Conservation (phyloP, 1,140 invertebrate species). For the Elymnias hypermnestra region DNA sequence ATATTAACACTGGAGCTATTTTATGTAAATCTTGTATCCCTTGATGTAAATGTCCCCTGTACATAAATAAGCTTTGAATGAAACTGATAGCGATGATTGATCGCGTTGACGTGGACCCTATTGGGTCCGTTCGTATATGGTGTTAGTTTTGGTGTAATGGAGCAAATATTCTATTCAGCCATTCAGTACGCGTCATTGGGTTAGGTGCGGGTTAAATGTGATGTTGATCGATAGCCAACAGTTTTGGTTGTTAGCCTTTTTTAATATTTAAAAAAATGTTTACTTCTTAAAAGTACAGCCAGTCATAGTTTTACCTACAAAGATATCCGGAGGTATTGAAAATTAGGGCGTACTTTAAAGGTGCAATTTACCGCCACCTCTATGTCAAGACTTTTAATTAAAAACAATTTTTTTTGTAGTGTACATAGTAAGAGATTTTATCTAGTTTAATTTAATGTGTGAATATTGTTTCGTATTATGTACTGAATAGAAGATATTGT, state of each 20-base stretch:
- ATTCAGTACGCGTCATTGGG: slow-evolving; percentile 6
- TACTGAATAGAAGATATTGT: too few species aligned
- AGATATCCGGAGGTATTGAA: too few species aligned
- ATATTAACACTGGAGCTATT: neutral
- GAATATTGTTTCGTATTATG: too few species aligned
- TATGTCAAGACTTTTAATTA: too few species aligned
- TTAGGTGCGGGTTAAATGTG: slow-evolving; percentile 6
- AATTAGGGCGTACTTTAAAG: too few species aligned
- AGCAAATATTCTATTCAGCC: slow-evolving; percentile 11
- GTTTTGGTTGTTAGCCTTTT: neutral
- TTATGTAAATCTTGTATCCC: slow-evolving; percentile 21
- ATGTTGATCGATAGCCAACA: neutral
- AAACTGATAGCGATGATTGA: slow-evolving; percentile 49
- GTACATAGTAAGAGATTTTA: too few species aligned
- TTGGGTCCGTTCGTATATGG: slow-evolving; percentile 8
- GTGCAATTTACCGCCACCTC: too few species aligned
- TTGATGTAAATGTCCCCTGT: slow-evolving; percentile 21
- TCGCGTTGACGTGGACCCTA: slow-evolving; percentile 23
- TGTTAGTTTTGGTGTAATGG: slow-evolving; percentile 17
- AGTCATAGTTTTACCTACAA: too few species aligned
- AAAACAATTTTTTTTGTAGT: too few species aligned
- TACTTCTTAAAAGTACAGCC: too few species aligned
- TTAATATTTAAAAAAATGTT: too few species aligned
- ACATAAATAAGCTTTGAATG: slow-evolving; percentile 36
- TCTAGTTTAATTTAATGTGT: too few species aligned